Percentiles rank a stretch among this genome's conserved stretches.
Conservation (phyloP, 2,888 invertebrate genomes). For the Metopia argyrocephala region DNA sequence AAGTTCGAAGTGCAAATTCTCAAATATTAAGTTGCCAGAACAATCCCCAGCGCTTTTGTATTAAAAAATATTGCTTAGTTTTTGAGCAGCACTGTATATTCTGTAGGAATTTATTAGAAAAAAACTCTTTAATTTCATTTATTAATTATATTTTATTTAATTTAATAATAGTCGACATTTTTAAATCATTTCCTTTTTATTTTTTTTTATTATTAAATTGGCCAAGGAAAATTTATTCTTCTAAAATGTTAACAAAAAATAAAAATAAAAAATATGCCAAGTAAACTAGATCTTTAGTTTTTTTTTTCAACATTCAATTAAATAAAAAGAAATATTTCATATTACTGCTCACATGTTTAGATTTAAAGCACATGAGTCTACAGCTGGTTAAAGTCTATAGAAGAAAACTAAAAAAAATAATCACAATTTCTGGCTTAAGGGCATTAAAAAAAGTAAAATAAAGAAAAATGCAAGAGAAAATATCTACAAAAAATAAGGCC, state of each 20-base stretch:
- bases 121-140: no score
- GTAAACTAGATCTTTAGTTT: neutral
- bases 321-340: neutral
- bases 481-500: conserved; percentile 11
- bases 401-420: neutral
- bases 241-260: no score
- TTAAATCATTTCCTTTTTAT: neutral
- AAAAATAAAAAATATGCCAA: neutral
- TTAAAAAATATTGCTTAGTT: no score
- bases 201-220: no score
- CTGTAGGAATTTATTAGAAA: no score
- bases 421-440: conserved; percentile 24
- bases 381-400: neutral
- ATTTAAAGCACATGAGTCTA: neutral
- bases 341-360: neutral
- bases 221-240: no score
- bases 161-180: no score
- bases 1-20: no score
- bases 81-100: no score
- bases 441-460: conserved; percentile 3
- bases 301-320: neutral
- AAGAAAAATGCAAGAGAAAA: neutral
- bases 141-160: no score
- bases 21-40: no score
- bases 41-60: no score